Conservation (phyloP, 1,140 invertebrate species). For the Saccostrea echinata region DNA sequence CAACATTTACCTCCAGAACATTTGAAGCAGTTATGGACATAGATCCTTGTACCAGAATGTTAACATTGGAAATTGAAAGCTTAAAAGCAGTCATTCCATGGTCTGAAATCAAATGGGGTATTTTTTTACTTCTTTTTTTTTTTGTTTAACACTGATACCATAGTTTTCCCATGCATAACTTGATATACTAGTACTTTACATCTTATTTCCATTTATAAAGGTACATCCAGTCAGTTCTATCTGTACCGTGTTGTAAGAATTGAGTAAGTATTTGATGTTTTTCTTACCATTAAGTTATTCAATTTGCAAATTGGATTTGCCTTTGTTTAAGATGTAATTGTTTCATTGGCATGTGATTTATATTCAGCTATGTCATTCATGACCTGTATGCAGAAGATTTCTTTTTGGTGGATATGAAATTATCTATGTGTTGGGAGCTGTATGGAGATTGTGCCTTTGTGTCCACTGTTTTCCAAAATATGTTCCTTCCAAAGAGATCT, state of each 20-base stretch:
- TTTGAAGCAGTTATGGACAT: slow-evolving; percentile 50
- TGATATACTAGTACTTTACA: background rate
- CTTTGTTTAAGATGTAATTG: too few species aligned
- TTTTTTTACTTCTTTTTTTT: background rate
- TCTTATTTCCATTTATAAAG: slow-evolving; percentile 20
- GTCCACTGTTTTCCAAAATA: slow-evolving; percentile 44
- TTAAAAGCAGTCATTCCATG: slow-evolving; percentile 26
- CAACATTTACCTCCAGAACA: slow-evolving; percentile 41
- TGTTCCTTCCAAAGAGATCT: slow-evolving; percentile 45
- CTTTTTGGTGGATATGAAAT: slow-evolving; percentile 47
- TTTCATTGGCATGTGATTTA: too few species aligned
- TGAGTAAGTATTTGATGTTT: slow-evolving; percentile 42
- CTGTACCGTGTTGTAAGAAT: slow-evolving; percentile 38
- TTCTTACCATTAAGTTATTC: background rate
- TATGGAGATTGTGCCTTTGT: slow-evolving; percentile 48
- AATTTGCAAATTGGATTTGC: background rate
- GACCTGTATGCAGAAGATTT: slow-evolving; percentile 42
- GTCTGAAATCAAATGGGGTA: slow-evolving; percentile 38
- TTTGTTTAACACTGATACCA: background rate
- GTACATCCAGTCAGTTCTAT: slow-evolving; percentile 43
- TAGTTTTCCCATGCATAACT: background rate
- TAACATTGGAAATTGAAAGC: slow-evolving; percentile 50
- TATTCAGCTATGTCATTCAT: slow-evolving; percentile 48
- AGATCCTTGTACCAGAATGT: slow-evolving; percentile 42
- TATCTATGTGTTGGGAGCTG: slow-evolving; percentile 51